A percentile compares a stretch with the other conserved stretches of the same genome.
These are phyloP conservation scores for Apodemus sylvaticus DNA, from an alignment of 2,113 vertebrate genomes.

Conservation along the genomic window DNA sequence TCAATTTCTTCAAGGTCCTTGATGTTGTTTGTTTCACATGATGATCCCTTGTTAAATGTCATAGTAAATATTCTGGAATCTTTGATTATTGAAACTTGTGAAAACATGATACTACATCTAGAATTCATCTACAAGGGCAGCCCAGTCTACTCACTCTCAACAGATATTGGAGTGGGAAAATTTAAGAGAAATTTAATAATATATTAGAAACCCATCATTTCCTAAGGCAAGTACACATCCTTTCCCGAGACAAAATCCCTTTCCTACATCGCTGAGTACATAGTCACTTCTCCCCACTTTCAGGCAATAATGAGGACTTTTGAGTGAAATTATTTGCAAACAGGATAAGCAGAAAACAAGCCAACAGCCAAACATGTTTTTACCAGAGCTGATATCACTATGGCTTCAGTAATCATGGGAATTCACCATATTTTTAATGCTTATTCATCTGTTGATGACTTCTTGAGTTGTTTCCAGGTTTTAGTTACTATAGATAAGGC, in stretches of 20 bases:
- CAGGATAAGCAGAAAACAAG: neutral
- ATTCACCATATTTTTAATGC: neutral
- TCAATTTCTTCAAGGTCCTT: neutral
- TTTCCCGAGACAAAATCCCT: neutral
- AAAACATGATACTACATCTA: neutral
- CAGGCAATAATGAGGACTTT: neutral
- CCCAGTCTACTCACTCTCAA: neutral
- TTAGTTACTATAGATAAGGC: neutral
- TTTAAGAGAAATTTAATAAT: neutral
- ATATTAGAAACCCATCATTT: neutral
- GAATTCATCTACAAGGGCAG: neutral
- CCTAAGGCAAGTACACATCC: neutral
- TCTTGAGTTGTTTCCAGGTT: neutral
- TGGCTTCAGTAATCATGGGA: neutral
- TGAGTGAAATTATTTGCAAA: neutral
- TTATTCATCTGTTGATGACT: constrained; percentile 5
- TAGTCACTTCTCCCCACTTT: neutral
- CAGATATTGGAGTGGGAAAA: neutral
- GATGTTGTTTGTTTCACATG: neutral
- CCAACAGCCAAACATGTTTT: neutral
- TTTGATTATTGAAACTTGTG: neutral
- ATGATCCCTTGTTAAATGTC: neutral
- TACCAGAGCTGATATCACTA: neutral
- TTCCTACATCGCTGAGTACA: neutral
- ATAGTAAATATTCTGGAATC: neutral